Base-by-base conservation (phyloP, 2,888 invertebrate genomes). In the Eupeodes latifasciatus region DNA sequence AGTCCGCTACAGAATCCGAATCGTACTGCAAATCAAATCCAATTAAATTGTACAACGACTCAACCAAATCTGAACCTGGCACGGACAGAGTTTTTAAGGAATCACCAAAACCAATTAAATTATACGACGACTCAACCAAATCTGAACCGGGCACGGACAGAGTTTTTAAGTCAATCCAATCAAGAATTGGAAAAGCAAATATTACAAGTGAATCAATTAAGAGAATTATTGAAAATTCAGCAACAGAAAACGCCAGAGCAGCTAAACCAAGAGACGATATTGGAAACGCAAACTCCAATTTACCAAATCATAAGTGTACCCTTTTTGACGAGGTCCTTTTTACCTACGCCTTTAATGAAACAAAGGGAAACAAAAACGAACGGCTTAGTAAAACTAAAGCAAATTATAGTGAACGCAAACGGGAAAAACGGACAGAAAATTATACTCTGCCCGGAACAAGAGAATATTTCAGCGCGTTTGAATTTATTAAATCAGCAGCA, bases 311-410 rank as follows among this genome's bases (percentile, higher is more conserved):
- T 88, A 81, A 88, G 88, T 49, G 78, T 88, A 57, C 88, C 88
- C 88, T 88, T 88, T 88, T 88, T 88, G 81, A 69, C 84, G 36
- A 85, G 88, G 88, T 81, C 88, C 57, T 69, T 71, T 74, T 53
- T 75, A 27, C 81, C 81, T 11, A 69, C 27, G 51, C 55, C 81
- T 71, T 81, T 57, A 47, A 44, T 81, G 53, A 84, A 71, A 74
- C 74, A 85, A 55, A 64, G 19, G 47, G 67, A 77, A 40, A 59
- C 36, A 51, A 79, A 72, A 67, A 75, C 74, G 77, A 87, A 83
- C 80, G 80, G 72, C 10, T 59, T 61, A 66, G 64, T 82, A 86
- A 76, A 82, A 82, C 69, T 69, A 12, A 82, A 86, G 51, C 76
- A 67, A 74, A 57, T 75, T 34, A 27, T 62, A 81, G 64, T 83